phyloP scores from a whole-genome alignment of 2,797 vertebrate species.

The Myotis planiceps region DNA sequence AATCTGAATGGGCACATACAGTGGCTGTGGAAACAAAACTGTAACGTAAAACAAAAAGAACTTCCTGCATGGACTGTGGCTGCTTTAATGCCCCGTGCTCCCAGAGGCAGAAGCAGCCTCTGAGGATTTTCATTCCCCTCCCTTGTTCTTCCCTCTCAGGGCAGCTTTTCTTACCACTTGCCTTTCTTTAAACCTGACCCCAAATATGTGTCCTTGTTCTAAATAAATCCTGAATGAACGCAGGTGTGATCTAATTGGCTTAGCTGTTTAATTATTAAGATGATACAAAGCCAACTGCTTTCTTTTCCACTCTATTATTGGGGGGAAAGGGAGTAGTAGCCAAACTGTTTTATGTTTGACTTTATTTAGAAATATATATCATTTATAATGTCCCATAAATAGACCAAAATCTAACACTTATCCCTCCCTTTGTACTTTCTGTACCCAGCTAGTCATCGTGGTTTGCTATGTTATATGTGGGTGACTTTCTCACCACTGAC shows the following conservation, averaged over 20 bases:
- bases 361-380: neutral
- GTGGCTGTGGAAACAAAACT: neutral
- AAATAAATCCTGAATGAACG: neutral
- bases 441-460: neutral
- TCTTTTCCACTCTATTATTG: neutral
- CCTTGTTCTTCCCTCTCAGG: neutral
- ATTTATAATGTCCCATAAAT: neutral
- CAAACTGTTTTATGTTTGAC: neutral
- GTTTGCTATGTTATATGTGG: neutral
- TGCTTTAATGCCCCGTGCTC: neutral
- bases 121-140: neutral
- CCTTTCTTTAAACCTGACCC: neutral
- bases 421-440: neutral
- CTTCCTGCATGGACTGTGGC: neutral
- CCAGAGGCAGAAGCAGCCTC: neutral
- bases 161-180: neutral
- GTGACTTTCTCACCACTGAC: neutral
- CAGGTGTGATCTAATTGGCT: neutral
- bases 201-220: neutral
- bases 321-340: neutral
- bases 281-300: neutral
- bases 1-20: neutral
- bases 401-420: neutral
- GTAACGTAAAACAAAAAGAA: neutral
- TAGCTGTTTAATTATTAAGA: neutral